Conservation (phyloP, 2,888 invertebrate species). For the Xestia rhomboidea region DNA sequence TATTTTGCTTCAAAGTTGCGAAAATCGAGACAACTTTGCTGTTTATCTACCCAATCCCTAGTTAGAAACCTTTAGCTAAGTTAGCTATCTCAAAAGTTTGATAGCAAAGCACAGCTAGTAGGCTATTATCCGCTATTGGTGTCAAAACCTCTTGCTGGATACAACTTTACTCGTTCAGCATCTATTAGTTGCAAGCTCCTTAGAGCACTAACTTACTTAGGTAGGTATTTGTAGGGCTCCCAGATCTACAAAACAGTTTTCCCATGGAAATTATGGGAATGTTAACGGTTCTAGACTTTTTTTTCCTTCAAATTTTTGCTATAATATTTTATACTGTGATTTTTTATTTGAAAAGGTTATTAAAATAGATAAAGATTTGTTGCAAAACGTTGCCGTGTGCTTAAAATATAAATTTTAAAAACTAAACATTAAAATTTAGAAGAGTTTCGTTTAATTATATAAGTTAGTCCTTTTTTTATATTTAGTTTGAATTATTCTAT, state of each 20-base stretch:
- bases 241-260: neutral
- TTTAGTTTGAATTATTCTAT: too few species aligned
- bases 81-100: conserved; percentile 38
- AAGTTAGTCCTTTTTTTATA: too few species aligned
- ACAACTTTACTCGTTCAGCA: conserved; percentile 44
- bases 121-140: conserved; percentile 44
- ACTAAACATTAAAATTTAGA: too few species aligned
- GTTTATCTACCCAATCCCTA: neutral
- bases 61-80: conserved; percentile 17
- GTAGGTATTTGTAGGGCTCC: conserved; percentile 2
- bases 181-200: conserved; percentile 49
- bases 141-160: conserved; percentile 43
- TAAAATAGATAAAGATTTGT: neutral
- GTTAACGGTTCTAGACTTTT: neutral
- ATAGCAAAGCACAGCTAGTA: conserved; percentile 25
- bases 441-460: too few species aligned
- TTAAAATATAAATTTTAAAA: too few species aligned
- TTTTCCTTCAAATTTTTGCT: neutral
- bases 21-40: neutral
- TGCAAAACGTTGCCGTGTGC: neutral
- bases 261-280: too few species aligned
- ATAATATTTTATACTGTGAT: neutral
- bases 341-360: neutral
- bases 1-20: too few species aligned
- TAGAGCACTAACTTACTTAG: conserved; percentile 41